Base-by-base conservation (phyloP, 2,888 invertebrate species). In the Athalia cordata region DNA sequence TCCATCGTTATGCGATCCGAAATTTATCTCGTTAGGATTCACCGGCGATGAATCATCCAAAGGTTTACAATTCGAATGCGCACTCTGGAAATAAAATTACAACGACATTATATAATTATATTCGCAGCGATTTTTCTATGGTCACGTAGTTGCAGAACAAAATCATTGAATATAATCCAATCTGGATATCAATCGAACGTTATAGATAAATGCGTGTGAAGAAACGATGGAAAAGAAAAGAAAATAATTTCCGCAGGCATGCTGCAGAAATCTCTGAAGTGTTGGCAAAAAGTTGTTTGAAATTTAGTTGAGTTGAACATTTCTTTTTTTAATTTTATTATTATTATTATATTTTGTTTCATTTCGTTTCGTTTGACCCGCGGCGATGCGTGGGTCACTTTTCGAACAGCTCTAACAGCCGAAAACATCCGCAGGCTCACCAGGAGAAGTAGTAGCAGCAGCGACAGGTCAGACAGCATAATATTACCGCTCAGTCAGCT, bases 21-120 rank as follows among this genome's bases (percentile, higher is more conserved):
- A 47, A 52, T 85, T 81, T 70, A 85, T 80, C 61, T 84, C 81
- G 76, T 85, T 85, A 7, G 66, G 43, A 13, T 75, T 76, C 47
- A 83, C 79, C 5, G 81, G 79, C 13, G 49, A 62, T 29, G 72
- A 57, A 49, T 7, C 15, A 3, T 83, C 79, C n/a, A 83, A 0
- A 9, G 87, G 85, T 15, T 82, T 83, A 8, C 84, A 79, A 45
- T n/a, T 59, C 7, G 29, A 66, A 11, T 9, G n/a, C 29, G n/a
- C 66, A 11, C 50, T 15, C 75, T 75, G 62, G 8, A 43, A 49
- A 11, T 29, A 64, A 8, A 15, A 43, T n/a, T 52, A 68, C 6
- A 43, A 9, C 9, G 52, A 13, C 50, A 68, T 68, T 15, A n/a
- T n/a, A n/a, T n/a, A 55, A 4, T 29, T 29, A 52, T 7, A 61